Evolutionary conservation across 2,888 invertebrate genomes (phyloP), one percentile per base, ranked within the genome.

Genomic region (Erpobdella octoculata): DNA sequence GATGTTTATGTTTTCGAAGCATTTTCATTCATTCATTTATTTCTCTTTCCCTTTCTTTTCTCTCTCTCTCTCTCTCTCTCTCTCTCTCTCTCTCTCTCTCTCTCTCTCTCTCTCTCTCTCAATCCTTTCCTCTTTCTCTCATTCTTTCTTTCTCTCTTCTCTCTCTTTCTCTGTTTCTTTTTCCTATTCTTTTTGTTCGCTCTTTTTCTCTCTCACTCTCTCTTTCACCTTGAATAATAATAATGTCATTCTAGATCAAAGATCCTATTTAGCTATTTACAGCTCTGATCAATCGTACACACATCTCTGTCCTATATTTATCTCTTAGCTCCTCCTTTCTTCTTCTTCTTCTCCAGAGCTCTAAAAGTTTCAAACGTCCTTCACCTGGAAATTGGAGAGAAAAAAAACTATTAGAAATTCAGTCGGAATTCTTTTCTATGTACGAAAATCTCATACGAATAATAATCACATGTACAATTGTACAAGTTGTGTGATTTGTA

Each of bases 81-180:
- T 41, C 33, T 62, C 62, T 62, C 18, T 61, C 21, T 61, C 31
- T 18, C 21, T 59, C 62, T 62, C 35, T 62, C 35, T 62, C 6
- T 62, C 35, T 4, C 62, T 62, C 18, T 62, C 35, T 62, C 62
- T 62, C 35, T 62, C 62, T 62, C 62, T 8, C 62, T 62, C 62
- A 28, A 28, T 25, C 53, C 53, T 15, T 53, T 3, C 53, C n/a
- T n/a, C n/a, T n/a, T n/a, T n/a, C n/a, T n/a, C n/a, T n/a, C n/a
- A n/a, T n/a, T 53, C 53, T 9, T n/a, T 53, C 53, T 53, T 3
- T n/a, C 53, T 53, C 15, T 53, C n/a, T 53, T 33, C 62, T 62
- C 62, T 62, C 62, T 33, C 21, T 28, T 35, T 62, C 62, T 62
- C 35, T 28, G n/a, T 8, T 62, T 62, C 33, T 35, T 1, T 62